Base-by-base conservation (phyloP, 2,888 invertebrate genomes). In the Brachycybe producta region DNA sequence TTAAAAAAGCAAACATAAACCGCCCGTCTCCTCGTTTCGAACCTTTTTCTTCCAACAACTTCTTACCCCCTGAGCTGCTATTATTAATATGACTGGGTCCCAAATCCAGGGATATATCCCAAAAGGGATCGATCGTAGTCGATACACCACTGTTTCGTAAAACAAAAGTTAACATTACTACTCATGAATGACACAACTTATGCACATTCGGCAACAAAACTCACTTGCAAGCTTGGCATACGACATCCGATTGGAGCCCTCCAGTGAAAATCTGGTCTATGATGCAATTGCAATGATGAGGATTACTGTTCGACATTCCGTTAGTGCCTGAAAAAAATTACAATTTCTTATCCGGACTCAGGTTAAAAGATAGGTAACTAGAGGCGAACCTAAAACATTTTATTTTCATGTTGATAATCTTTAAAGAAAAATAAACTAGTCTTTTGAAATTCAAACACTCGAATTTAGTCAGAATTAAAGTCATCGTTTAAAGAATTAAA, bases 261-360 rank as follows among this genome's bases (percentile, higher is more conserved):
- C 97, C 97, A 1, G 91, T 91, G 66, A 97, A 98, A 61, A 95
- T 91, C 70, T 91, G 85, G 70, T 97, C 92, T 58, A 97, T 91
- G 60, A 97, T 94, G 70, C 95, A 95, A 62, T 86, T 83, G 70
- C 95, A 95, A 58, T 68, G 65, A 52, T 67, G 66, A 34, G 67
- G 65, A 57, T 65, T 67, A 46, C 55, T 61, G 43, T 54, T 62
- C 34, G 63, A 62, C 35, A 61, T 52, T 17, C 65, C 65, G 57
- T 64, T 66, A 45, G 61, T 61, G 42, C 64, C 67, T 66, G 52
- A 49, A 43, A 45, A 19, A 49, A 28, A 28, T 32, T 32, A n/a
- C n/a, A n/a, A n/a, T n/a, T n/a, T n/a, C n/a, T n/a, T n/a, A n/a
- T n/a, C n/a, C n/a, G n/a, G n/a, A n/a, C n/a, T n/a, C n/a, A n/a